Evolutionary conservation across 2,113 vertebrate genomes (phyloP).

Genomic region (Otolemur garnettii): DNA sequence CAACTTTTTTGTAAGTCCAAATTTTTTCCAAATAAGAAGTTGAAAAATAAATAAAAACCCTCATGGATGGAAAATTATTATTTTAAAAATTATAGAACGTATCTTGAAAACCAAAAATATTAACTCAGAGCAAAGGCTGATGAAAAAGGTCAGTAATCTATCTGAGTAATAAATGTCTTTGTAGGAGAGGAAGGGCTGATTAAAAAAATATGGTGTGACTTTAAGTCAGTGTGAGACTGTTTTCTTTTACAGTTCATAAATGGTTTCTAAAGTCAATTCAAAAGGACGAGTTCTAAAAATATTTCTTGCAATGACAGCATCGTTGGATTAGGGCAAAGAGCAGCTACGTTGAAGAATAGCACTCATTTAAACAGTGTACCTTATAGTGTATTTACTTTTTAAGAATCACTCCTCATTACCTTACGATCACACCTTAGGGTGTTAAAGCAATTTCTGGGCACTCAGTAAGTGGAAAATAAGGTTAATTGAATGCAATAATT

Average conservation of each 20-base stretch:
- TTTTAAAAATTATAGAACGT: conserved; percentile 14
- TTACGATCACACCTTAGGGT: conserved; percentile 71
- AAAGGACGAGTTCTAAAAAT: conserved; percentile 76
- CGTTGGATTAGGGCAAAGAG: conserved; percentile 62
- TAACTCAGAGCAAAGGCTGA: conserved; percentile 38
- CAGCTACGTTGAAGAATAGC: conserved; percentile 55
- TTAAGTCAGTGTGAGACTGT: conserved; percentile 61
- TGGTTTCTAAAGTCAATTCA: conserved; percentile 70
- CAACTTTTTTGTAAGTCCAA: conserved; percentile 21
- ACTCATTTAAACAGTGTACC: conserved; percentile 64
- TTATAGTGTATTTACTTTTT: conserved; percentile 68
- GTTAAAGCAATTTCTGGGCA: conserved; percentile 65
- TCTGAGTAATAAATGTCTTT: conserved; percentile 68
- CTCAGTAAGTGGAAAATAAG: conserved; percentile 68
- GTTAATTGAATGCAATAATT: conserved; percentile 74
- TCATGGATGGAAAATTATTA: background rate
- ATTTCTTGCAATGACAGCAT: conserved; percentile 77
- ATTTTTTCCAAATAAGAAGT: conserved; percentile 65
- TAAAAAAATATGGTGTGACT: conserved; percentile 64
- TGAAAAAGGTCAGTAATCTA: conserved; percentile 59
- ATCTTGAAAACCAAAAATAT: conserved; percentile 61
- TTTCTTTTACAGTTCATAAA: conserved; percentile 77
- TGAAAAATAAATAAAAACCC: conserved; percentile 36
- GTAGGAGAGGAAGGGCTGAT: conserved; percentile 15
- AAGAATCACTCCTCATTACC: conserved; percentile 74